Base-by-base conservation (phyloP, 2,888 invertebrate genomes). In the Volucella bombylans region DNA sequence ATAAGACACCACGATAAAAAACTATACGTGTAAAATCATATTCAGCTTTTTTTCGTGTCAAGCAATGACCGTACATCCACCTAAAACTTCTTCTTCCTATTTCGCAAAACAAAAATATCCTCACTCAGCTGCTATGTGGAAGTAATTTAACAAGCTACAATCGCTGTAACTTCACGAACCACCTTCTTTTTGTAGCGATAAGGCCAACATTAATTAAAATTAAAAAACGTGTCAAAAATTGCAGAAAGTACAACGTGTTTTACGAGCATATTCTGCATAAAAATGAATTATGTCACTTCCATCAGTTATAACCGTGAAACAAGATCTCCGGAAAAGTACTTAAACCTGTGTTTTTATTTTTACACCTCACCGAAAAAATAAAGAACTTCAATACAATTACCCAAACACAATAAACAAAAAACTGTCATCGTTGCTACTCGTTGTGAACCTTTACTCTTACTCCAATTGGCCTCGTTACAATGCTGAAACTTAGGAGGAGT, bases 341-440 rank as follows among this genome's bases (percentile, higher is more conserved):
- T 69, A 76, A 81, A 69, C 74, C 76, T 23, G 18, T 1, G 1
- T 50, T 54, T 69, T 72, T 31, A 31, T 31, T 65, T 76, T 81
- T 69, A 76, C 50, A 62, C 68, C 62, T 49, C 64, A 76, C 62
- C 76, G 62, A 68, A 64, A 61, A 80, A 74, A 80, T 68, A 73
- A 73, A 73, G 55, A 80, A 80, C 41, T 68, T 61, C 68, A 43
- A 67, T 80, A 68, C 67, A 81, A 76, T 69, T 64, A 76, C 76
- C 69, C 62, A 39, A 64, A 47, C 52, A 57, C 50, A 15, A 43
- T 41, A n/a, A 41, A 62, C 41, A 43, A 54, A 65, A 41, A 39
- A 18, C 11, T 14, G 14, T 23, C 54, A 54, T 55, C 38, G 18
- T 1, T 18, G 11, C 9, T 45, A 15, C 23, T 39, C 57, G 39